These are phyloP conservation scores for Xiphias gladius DNA, from an alignment of 2,113 vertebrate genomes.

Conservation along the genomic window DNA sequence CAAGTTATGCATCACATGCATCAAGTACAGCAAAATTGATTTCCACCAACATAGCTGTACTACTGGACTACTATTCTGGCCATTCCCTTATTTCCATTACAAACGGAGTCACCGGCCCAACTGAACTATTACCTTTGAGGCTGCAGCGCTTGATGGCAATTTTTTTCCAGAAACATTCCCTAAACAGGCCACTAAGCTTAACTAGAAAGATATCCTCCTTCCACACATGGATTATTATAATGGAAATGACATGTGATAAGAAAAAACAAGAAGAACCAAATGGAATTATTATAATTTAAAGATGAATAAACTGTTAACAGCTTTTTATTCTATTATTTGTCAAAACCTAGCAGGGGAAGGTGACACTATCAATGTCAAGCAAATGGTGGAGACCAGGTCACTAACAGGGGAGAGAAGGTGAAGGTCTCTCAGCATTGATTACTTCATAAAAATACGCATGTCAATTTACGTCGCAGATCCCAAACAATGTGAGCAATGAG, in stretches of 20 bases:
- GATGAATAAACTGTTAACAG: conserved; percentile 32
- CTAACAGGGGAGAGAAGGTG: too few species aligned
- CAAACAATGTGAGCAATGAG: too few species aligned
- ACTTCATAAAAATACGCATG: conserved; percentile 17
- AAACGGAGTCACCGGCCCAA: conserved; percentile 24
- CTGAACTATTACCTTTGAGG: conserved; percentile 80
- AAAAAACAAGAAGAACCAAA: not conserved
- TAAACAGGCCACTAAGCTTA: conserved; percentile 81
- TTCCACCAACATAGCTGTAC: conserved; percentile 24
- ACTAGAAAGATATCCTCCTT: conserved; percentile 84
- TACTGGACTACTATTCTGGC: conserved; percentile 40
- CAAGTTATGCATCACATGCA: conserved; percentile 28
- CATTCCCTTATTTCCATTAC: conserved; percentile 31
- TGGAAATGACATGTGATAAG: conserved; percentile 6
- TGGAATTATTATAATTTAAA: conserved; percentile 19
- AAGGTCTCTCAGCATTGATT: too few species aligned
- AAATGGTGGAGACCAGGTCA: not conserved
- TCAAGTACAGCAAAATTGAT: conserved; percentile 33
- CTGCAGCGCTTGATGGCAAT: conserved; percentile 74
- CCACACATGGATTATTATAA: conserved; percentile 78
- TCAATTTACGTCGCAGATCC: not conserved
- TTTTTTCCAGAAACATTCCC: conserved; percentile 84
- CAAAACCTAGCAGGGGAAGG: not conserved
- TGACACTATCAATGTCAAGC: not conserved
- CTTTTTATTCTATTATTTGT: not conserved